Base-by-base conservation (phyloP, 2,113 vertebrate species). In the Polypterus bichir region DNA sequence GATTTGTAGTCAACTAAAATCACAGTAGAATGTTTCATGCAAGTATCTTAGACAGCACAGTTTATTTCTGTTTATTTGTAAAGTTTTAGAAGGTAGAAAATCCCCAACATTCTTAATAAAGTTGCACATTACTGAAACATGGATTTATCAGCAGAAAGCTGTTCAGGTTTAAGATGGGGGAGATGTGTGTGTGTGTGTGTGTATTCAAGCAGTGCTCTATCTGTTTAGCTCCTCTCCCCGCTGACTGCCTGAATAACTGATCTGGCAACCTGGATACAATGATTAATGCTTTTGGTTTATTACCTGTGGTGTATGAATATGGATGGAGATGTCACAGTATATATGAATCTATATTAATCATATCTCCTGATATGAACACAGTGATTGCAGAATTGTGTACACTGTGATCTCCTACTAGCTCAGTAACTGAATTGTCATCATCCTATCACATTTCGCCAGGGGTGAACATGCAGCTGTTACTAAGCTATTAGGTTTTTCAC, bases 241-340 rank as follows among this genome's bases (percentile, higher is more conserved):
- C 27, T 27, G 27, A 27, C 27, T 27, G 27, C 27, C 27, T 27
- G 27, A 27, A 27, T 10, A 64, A 69, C 44, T 45, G 8, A 49
- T 46, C 46, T 63, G 63, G 65, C 57, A 68, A 49, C 59, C 70
- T 69, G 59, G 53, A 57, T 65, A 63, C 58, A 46, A 67, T 79
- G 73, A 79, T 74, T 66, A 73, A 82, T 76, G 69, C 64, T 63
- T 69, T 68, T 64, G 44, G 27, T 71, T 77, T 74, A 62, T 65
- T 47, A 63, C 47, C 48, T 60, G 65, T 49, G 65, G 48, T 64
- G 63, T 59, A 74, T 75, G 65, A 76, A 73, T 71, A 74, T 80
- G 70, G 65, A 81, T 72, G 57, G 64, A 67, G 9, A 48, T 68
- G 70, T 69, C 71, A 55, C 27, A 54, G 59, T 4, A 56, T 54